phyloP scores from a whole-genome alignment of 2,113 vertebrate genomes.

The Microtus oregoni region DNA sequence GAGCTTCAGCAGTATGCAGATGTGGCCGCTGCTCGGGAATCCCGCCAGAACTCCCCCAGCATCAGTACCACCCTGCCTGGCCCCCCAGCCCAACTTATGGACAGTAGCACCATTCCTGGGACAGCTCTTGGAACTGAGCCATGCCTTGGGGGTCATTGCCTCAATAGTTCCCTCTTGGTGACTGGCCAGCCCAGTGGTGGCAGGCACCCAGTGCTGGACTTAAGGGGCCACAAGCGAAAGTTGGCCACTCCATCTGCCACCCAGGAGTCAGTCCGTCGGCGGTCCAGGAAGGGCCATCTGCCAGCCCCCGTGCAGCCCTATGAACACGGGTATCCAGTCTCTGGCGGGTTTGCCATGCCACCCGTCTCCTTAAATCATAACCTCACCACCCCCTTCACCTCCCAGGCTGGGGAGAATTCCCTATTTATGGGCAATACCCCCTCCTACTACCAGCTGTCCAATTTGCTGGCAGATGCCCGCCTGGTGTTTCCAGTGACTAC shows the following conservation, averaged over 20 bases:
- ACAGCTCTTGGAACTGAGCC: conserved; percentile 84
- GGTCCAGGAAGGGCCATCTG: conserved; percentile 89
- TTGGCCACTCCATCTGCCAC: conserved; percentile 85
- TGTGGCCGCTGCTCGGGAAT: conserved; percentile 86
- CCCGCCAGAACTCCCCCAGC: conserved; percentile 85
- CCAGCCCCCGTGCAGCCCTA: conserved; percentile 87
- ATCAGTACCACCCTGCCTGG: conserved; percentile 69
- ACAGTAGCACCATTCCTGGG: conserved; percentile 72
- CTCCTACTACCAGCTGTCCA: conserved; percentile 94
- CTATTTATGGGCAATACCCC: conserved; percentile 92
- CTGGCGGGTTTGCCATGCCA: conserved; percentile 91
- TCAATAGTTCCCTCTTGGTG: conserved; percentile 84
- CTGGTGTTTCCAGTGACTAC: conserved; percentile 95
- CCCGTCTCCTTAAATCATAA: conserved; percentile 94
- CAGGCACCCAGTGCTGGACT: conserved; percentile 88
- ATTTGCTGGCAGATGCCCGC: conserved; percentile 95
- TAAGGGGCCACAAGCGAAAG: conserved; percentile 92
- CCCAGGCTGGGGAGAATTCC: conserved; percentile 92
- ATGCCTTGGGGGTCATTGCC: conserved; percentile 85
- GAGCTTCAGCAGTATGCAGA: conserved; percentile 94
- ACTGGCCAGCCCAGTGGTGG: conserved; percentile 83
- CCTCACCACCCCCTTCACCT: conserved; percentile 90
- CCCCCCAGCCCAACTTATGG: conserved; percentile 75
- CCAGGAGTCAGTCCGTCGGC: conserved; percentile 87
- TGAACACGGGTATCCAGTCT: conserved; percentile 91